phyloP scores from a whole-genome alignment of 2,113 vertebrate genomes.

The Phasianus colchicus region DNA sequence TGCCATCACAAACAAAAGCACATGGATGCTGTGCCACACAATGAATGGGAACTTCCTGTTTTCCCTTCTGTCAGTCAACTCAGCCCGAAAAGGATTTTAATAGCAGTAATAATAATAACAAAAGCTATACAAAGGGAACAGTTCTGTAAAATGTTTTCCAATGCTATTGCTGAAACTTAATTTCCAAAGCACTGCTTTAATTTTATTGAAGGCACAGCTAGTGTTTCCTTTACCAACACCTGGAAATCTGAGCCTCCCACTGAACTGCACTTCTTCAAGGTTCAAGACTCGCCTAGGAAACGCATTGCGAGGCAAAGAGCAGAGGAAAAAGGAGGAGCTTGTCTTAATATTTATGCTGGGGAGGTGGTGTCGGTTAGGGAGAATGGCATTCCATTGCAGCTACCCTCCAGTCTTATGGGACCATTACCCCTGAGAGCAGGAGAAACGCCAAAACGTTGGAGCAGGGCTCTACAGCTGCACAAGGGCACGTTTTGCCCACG shows the following conservation, averaged over 20 bases:
- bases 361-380: not conserved
- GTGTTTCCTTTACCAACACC: not conserved
- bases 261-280: not conserved
- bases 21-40: fast-evolving
- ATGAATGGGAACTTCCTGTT: not conserved
- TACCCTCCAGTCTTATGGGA: not conserved
- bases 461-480: not conserved
- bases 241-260: not conserved
- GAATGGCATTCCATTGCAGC: fast-evolving
- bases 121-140: not conserved
- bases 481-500: not conserved
- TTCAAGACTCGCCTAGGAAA: not conserved
- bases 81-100: not conserved
- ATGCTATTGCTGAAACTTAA: not conserved
- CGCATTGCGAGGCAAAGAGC: not conserved
- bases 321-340: not conserved
- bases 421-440: not conserved
- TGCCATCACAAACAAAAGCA: not conserved
- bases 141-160: slow-evolving; percentile 29
- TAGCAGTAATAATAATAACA: not conserved
- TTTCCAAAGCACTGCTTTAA: slow-evolving; percentile 6
- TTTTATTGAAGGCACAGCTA: not conserved
- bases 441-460: not conserved
- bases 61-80: not conserved
- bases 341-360: not conserved